A percentile compares a stretch with the other conserved stretches of the same genome.
Evolutionary conservation across 2,888 invertebrate genomes (phyloP).

Genomic region (Craniophora ligustri): DNA sequence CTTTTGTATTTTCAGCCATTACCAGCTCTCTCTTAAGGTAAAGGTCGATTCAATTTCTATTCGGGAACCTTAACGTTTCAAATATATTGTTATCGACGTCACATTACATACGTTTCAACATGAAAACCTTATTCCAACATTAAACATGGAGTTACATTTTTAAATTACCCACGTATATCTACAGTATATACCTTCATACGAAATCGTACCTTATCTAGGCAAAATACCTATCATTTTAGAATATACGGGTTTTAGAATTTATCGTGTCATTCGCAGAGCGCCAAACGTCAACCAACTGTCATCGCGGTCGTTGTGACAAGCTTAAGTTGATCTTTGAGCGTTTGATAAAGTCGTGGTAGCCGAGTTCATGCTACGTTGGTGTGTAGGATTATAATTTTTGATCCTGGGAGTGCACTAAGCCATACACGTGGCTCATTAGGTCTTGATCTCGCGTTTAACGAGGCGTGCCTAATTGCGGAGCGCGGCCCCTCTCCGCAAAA

Average conservation of each 20-base stretch:
- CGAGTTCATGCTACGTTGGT: conserved; percentile 62
- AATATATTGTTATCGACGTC: conserved; percentile 20
- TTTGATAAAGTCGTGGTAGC: neutral
- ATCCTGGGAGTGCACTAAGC: conserved; percentile 81
- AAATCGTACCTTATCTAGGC: conserved; percentile 53
- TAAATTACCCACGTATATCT: conserved; percentile 28
- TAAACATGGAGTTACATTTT: conserved; percentile 36
- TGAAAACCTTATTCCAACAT: conserved; percentile 30
- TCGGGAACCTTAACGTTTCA: conserved; percentile 35
- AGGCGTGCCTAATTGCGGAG: conserved; percentile 82
- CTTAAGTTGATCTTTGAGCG: conserved; percentile 45
- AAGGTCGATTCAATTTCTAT: conserved; percentile 47
- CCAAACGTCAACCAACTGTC: conserved; percentile 76
- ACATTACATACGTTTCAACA: conserved; percentile 23
- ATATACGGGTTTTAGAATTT: conserved; percentile 44
- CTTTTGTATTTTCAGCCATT: conserved; percentile 50
- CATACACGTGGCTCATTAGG: conserved; percentile 85
- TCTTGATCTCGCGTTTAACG: conserved; percentile 83
- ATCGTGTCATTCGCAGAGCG: conserved; percentile 66
- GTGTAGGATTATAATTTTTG: conserved; percentile 78
- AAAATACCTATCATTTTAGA: conserved; percentile 55
- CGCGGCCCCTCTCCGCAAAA: conserved; percentile 67
- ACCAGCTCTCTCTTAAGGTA: conserved; percentile 44
- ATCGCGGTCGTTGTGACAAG: conserved; percentile 58
- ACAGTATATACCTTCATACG: conserved; percentile 14